Base-by-base conservation (phyloP, 2,113 vertebrate species). In the Dunckerocampus dactyliophorus region DNA sequence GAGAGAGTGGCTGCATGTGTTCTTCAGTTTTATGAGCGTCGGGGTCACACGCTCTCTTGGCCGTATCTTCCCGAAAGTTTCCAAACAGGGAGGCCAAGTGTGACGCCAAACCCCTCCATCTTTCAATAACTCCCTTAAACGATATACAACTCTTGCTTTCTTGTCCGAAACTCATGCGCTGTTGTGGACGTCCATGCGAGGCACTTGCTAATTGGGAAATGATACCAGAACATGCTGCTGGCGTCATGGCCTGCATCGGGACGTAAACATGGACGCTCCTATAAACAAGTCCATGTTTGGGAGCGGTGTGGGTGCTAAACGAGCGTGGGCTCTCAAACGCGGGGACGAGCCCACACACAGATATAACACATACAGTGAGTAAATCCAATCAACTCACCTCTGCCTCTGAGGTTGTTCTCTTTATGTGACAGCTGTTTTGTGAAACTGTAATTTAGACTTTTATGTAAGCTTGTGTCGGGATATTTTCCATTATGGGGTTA, bases 1-100 rank as follows among this genome's bases (percentile, higher is more conserved):
- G 65, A 63, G 71, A 72, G 72, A 59, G 71, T 48, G 74, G 60
- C 76, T 55, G 76, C 63, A 74, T 75, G 80, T 72, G 67, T 61
- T 71, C 83, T 81, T 74, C 63, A 81, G 83, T 88, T 90, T 88
- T 90, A 90, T 83, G 86, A 86, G 87, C 69, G 42, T 61, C 55
- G 79, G 34, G 83, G 88, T 92, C 87, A 90, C 88, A 85, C 80
- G 79, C 88, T 85, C 78, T 61, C 87, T 88, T 90, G 91, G 90
- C 89, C 69, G 82, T 83, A 75, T 86, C 77, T 83, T 80, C 83
- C 73, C 21, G 1, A 22, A 87, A 91, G 86, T 92, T 92, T 91
- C 89, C 91, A 90, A 81, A 71, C 65, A 59, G 66, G 28, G 49
- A 78, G 76, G 88, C 90, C 89, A 90, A 91, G 82, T 68, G 62